phyloP scores from a whole-genome alignment of 2,888 invertebrate species.

The Cataglyphis altisquamis region DNA sequence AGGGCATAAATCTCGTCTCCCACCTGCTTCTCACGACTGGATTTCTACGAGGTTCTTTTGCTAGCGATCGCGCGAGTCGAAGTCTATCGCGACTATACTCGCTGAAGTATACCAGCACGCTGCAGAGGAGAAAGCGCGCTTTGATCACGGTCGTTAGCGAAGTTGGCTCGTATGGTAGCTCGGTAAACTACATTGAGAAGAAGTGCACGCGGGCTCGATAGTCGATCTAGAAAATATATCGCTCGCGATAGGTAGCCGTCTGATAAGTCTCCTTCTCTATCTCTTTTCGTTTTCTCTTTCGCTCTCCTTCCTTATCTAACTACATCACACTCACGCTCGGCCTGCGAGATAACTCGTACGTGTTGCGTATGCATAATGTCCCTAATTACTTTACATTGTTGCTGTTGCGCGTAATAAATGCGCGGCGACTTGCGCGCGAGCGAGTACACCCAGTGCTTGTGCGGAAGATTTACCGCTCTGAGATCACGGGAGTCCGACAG shows the following conservation, averaged over 20 bases:
- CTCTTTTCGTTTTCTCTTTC: neutral
- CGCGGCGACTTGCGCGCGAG: conserved; percentile 45
- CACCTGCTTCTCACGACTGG: neutral
- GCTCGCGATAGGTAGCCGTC: conserved; percentile 58
- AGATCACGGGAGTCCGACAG: conserved; percentile 52
- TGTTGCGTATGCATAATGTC: conserved; percentile 70
- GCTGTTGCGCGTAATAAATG: conserved; percentile 52
- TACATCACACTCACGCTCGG: conserved; percentile 50
- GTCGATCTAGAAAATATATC: conserved; percentile 74
- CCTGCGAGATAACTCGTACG: conserved; percentile 59
- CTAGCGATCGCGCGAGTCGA: conserved; percentile 3
- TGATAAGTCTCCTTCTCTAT: conserved; percentile 58
- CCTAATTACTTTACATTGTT: conserved; percentile 70
- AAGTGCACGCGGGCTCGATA: conserved; percentile 53
- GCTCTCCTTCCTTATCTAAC: conserved; percentile 47
- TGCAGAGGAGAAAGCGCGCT: conserved; percentile 43
- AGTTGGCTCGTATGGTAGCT: conserved; percentile 54
- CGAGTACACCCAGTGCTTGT: conserved; percentile 34
- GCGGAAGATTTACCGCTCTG: conserved; percentile 52
- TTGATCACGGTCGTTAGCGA: conserved; percentile 62
- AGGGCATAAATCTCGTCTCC: conserved; percentile 18
- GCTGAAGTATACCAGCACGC: conserved; percentile 13
- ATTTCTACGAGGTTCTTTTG: conserved; percentile 34
- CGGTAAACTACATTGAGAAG: conserved; percentile 53
- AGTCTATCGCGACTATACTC: conserved; percentile 29